Conservation (phyloP, 2,888 invertebrate species). For the Andrena praecox region DNA sequence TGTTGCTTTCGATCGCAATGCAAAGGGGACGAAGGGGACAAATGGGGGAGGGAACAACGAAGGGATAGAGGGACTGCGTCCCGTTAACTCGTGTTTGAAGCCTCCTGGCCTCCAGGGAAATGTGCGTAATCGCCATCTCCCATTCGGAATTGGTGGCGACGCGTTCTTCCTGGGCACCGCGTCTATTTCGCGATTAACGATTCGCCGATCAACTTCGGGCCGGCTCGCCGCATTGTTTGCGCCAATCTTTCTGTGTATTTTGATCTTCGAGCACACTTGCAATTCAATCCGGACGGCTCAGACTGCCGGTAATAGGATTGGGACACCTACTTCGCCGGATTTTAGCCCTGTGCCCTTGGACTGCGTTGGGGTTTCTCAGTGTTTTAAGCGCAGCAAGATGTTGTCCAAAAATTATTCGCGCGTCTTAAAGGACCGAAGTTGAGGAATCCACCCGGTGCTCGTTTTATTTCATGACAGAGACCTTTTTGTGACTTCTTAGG, state of each 20-base stretch:
- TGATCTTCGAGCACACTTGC: conserved; percentile 1
- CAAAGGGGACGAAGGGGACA: conserved; percentile 34
- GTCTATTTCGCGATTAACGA: conserved; percentile 54
- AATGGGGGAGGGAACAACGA: conserved; percentile 31
- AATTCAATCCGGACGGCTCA: neutral
- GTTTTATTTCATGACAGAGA: too few species aligned
- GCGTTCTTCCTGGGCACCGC: conserved; percentile 69
- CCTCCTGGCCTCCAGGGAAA: conserved; percentile 80
- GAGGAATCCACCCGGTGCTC: too few species aligned
- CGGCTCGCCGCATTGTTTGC: too few species aligned
- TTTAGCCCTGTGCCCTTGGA: too few species aligned
- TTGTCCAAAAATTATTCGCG: too few species aligned
- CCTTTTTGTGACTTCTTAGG: too few species aligned
- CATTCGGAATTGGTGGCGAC: conserved; percentile 74
- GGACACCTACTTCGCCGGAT: neutral
- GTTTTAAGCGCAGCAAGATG: too few species aligned
- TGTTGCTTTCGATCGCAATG: conserved; percentile 56
- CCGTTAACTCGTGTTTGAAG: conserved; percentile 73
- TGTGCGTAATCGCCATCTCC: conserved; percentile 82
- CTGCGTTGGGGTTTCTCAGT: too few species aligned
- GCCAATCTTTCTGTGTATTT: neutral
- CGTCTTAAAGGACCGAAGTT: too few species aligned
- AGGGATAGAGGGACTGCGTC: conserved; percentile 50
- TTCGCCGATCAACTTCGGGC: conserved; percentile 18
- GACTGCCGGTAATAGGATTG: neutral